Conservation (phyloP, 2,797 vertebrate genomes). For the Etheostoma nigrum region DNA sequence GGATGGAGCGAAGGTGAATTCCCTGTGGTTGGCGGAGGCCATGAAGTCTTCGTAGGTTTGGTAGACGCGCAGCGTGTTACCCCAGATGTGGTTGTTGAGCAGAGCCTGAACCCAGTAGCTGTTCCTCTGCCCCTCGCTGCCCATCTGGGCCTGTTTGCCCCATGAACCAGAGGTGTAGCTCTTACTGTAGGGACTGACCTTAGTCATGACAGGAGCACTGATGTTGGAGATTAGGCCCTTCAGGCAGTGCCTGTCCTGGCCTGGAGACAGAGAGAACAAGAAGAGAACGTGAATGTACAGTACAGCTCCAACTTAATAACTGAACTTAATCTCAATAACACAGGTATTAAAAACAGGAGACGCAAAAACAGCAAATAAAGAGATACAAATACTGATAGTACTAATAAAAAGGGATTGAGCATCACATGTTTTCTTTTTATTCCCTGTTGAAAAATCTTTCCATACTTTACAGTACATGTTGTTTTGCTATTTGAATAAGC, state of each 20-base stretch:
- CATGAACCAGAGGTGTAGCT: conserved; percentile 77
- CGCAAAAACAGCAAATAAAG: too few species aligned
- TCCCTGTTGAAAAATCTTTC: too few species aligned
- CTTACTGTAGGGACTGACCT: conserved; percentile 69
- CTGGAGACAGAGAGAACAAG: conserved; percentile 42
- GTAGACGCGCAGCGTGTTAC: conserved; percentile 75
- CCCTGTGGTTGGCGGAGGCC: conserved; percentile 59
- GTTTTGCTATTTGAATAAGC: too few species aligned
- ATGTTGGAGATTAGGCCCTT: conserved; percentile 77
- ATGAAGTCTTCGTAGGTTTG: conserved; percentile 76
- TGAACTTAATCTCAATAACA: too few species aligned
- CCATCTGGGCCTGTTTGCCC: conserved; percentile 73
- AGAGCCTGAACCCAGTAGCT: conserved; percentile 81
- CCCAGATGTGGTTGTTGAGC: conserved; percentile 52
- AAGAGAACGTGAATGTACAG: neutral
- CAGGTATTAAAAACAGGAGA: too few species aligned
- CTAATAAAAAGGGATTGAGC: too few species aligned
- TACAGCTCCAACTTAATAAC: neutral
- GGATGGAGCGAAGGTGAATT: conserved; percentile 62
- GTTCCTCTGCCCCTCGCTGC: conserved; percentile 16
- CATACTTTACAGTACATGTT: too few species aligned
- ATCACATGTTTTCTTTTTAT: too few species aligned
- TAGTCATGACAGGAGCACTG: conserved; percentile 71
- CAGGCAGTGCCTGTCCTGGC: conserved; percentile 54
- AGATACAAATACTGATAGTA: too few species aligned